phyloP scores from a whole-genome alignment of 1,140 invertebrate species.

The Caenorhabditis tropicalis region DNA sequence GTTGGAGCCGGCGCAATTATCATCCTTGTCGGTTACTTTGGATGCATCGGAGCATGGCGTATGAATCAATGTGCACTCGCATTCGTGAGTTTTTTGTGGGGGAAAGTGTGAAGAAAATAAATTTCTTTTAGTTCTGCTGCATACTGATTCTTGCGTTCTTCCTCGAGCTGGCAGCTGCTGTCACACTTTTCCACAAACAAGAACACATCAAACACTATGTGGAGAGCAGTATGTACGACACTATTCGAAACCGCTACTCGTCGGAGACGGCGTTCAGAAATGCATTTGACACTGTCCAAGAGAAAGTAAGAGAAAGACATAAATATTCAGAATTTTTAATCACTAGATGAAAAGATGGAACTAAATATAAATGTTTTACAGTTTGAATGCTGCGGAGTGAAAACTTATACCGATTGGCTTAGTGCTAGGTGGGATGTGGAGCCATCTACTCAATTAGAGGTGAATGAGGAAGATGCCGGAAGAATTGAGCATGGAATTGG shows the following conservation, averaged over 20 bases:
- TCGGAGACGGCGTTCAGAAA: conserved; percentile 45
- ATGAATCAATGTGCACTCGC: conserved; percentile 48
- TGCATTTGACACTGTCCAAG: conserved; percentile 52
- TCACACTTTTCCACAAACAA: conserved; percentile 53
- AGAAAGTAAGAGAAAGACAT: neutral
- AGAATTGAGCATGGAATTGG: conserved; percentile 55
- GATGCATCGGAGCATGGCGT: conserved; percentile 53
- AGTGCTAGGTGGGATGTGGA: conserved; percentile 48
- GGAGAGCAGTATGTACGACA: conserved; percentile 56
- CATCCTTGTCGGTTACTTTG: conserved; percentile 46
- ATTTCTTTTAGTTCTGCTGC: conserved; percentile 51
- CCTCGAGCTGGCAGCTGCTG: conserved; percentile 51
- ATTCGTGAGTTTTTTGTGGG: neutral
- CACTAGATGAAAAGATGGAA: neutral
- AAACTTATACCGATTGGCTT: conserved; percentile 51
- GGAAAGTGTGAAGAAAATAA: neutral
- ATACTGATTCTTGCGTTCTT: conserved; percentile 52
- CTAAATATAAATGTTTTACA: neutral
- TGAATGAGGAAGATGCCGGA: conserved; percentile 9
- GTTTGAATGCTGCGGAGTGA: conserved; percentile 55
- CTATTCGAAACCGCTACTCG: conserved; percentile 51
- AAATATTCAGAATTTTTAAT: neutral
- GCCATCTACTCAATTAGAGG: neutral
- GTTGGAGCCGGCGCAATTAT: conserved; percentile 50
- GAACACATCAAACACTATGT: conserved; percentile 49